These are phyloP conservation scores for Ptilodon capucinus DNA, from an alignment of 2,888 invertebrate genomes.

Conservation along the genomic window DNA sequence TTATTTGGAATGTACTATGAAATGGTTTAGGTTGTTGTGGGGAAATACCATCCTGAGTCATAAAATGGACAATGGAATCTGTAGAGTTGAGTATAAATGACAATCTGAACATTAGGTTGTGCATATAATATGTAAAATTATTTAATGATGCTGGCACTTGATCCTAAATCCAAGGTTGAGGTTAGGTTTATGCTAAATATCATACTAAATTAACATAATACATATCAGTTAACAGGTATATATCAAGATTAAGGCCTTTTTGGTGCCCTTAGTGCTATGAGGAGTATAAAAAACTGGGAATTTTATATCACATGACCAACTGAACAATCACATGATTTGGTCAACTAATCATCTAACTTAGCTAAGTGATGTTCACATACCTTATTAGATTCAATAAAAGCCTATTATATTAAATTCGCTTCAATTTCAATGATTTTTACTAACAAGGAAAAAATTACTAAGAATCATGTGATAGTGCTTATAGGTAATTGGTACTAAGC, in stretches of 20 bases:
- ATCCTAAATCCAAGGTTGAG: neutral
- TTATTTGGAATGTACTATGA: neutral
- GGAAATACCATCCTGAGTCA: conserved; percentile 10
- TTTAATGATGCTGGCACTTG: neutral
- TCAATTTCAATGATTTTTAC: neutral
- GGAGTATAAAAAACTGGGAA: conserved; percentile 1
- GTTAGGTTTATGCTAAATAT: neutral
- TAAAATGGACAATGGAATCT: neutral
- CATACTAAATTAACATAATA: neutral
- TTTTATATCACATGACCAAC: conserved; percentile 58
- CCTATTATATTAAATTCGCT: neutral
- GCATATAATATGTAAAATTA: neutral
- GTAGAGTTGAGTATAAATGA: neutral
- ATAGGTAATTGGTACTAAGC: no score
- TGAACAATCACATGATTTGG: conserved; percentile 58
- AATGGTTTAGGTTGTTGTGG: neutral
- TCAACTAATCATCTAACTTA: conserved; percentile 42
- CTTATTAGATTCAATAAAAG: no score
- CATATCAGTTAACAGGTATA: neutral
- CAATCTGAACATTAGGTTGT: neutral
- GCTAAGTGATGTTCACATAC: conserved; percentile 15
- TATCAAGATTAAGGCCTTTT: neutral
- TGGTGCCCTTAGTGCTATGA: neutral
- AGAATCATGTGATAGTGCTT: no score
- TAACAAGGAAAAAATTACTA: no score